Base-by-base conservation (phyloP, 2,113 vertebrate genomes). In the Chitala chitala region DNA sequence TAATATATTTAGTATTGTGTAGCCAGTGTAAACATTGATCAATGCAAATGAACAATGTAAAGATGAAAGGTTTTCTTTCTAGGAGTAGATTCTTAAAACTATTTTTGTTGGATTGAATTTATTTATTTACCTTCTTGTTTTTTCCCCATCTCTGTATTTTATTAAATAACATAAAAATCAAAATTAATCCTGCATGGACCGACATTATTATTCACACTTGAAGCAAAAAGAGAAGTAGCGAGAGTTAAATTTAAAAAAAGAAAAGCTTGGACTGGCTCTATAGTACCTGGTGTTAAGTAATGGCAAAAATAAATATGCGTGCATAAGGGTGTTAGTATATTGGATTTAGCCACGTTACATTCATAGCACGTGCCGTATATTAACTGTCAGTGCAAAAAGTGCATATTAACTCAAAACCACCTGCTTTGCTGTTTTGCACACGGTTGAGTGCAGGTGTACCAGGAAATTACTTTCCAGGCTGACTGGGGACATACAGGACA, bases 111-210 rank as follows among this genome's bases (percentile, higher is more conserved):
- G 65, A n/a, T 69, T 69, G 29, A 36, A 24, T 53, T 53, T 33
- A 70, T 53, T 51, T 48, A 38, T 66, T 70, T 70, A 53, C 51
- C 51, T 73, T 51, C 36, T 51, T 73, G 51, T 61, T 63, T 36
- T 58, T 15, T 73, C 38, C 15, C 50, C 22, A 6, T 50, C 44
- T 73, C 44, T 73, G 71, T 61, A 50, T 50, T 61, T 46, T 17
- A 50, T 31, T 33, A 29, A 15, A 22, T 69, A 26, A 46, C 15
- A 50, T 51, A 29, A 56, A 66, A 22, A 20, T 63, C 5, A 36
- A 40, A 55, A 55, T 7, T 38, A 24, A n/a, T 10, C 24, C 4
- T 55, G 31, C 42, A 59, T 24, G 61, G 59, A 61, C n/a, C 59
- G 54, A 72, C 46, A 48, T 48, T 31, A 15, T 61, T 73, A 61